Evolutionary conservation across 64 coral and sea anemone species (phyloP), one percentile per base, ranked within the genome.

Genomic region (Hydrozoanthus tunicans): DNA sequence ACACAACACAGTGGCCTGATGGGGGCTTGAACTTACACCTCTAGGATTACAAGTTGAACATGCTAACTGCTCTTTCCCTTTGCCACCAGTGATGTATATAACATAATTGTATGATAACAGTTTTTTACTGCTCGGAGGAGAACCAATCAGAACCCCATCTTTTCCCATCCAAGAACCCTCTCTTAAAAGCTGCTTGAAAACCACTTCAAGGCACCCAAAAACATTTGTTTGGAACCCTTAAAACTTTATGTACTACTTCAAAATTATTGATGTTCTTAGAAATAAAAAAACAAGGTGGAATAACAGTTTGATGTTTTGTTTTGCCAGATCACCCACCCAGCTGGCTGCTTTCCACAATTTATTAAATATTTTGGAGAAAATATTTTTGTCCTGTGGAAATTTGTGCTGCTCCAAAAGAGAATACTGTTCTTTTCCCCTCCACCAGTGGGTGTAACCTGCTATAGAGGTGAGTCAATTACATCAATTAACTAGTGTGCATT

Each of bases 321-420:
- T 4, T 56, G 26, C 23, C 56, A 98, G 96, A 98, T 98, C 51
- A 98, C 96, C 8, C 96, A 98, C 92, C 96, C 96, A 91, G 96
- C 94, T 92, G 96, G 96, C 15, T 98, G 96, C 91, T 98, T 98
- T 91, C 82, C 96, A 62, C 96, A 98, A 59, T 98, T 98, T 80
- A 79, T 98, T 53, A 98, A 98, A 58, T 98, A 95, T 75, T 98
- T 98, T 95, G 94, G 96, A 55, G 94, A 98, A 66, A 91, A 95
- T 23, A 95, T 98, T 6, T 98, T 95, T 95, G 89, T 93, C 58
- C 83, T 98, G 53, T 98, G 96, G 96, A 98, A 98, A 86, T 92
- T 98, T 91, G 94, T 98, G 23, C 78, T 98, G 32, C 73, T 98
- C 26, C 96, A 95, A 64, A 95, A 95, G 76, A 89, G 94, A 79